Evolutionary conservation across 2,113 vertebrate species (phyloP), one percentile per base, ranked within the genome.

Genomic region (Thymallus thymallus): DNA sequence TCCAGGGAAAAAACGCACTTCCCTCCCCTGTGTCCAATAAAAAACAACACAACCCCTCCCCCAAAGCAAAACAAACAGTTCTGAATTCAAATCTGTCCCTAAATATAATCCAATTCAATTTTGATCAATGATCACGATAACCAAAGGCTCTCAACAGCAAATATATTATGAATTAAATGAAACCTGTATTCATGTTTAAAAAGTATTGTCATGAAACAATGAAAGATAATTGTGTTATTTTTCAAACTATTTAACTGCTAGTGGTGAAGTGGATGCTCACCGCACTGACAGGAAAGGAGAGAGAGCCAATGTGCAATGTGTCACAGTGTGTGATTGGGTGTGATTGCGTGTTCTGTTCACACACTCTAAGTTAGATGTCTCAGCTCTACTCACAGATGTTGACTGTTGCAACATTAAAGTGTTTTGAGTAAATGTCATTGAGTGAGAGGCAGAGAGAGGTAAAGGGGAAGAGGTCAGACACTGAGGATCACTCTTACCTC

Each of bases 401-500:
- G 66, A 83, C 82, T 80, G 4, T 79, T 82, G 77, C 87, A 82
- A 85, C 88, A 90, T 88, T 81, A 81, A 90, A 87, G 85, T 78
- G 75, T 68, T 80, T 85, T 79, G 73, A 82, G 82, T 85, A 88
- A 90, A 90, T 91, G 86, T 84, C 83, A 88, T 70, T 3, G 77
- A 32, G 68, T 13, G 13, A 30, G 30, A 56, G 67, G 30, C 20
- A 16, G 73, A 24, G 32, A 18, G 48, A 61, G 46, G 2, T 26
- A 46, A 64, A 29, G 48, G 9, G 26, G 77, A 9, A 41, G 7
- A 41, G 35, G 30, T 77, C 32, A 35, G 29, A 46, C 61, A 61
- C 4, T 32, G 65, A 24, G 22, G 69, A 32, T 70, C 9, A 4
- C 24, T 73, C 68, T 55, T 24, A 22, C 24, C 51, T 61, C 41